Conservation (phyloP, 2,888 invertebrate genomes). For the Kuschelorhynchus macadamiae region DNA sequence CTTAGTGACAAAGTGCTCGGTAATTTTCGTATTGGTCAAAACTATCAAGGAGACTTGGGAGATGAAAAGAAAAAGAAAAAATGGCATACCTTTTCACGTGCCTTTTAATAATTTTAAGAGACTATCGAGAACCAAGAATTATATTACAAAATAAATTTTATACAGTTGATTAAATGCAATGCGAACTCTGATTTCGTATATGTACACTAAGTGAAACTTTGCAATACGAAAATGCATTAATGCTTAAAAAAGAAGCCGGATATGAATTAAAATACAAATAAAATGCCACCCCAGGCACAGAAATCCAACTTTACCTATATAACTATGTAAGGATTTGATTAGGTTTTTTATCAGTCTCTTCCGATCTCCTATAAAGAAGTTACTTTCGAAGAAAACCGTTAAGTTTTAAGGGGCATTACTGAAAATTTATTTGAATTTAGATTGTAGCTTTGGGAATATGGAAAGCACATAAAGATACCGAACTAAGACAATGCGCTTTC, state of each 20-base stretch:
- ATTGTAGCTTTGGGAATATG: constrained; percentile 51
- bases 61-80: too few species aligned
- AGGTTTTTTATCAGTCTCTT: constrained; percentile 51
- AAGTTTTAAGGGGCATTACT: constrained; percentile 52
- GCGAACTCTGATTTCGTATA: too few species aligned
- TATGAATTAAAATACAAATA: constrained; percentile 47
- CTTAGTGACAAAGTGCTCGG: too few species aligned
- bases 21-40: too few species aligned
- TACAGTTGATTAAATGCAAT: too few species aligned
- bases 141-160: too few species aligned
- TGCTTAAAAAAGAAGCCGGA: constrained; percentile 36
- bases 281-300: constrained; percentile 38
- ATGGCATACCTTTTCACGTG: too few species aligned
- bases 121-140: too few species aligned
- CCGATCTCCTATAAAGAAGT: constrained; percentile 53
- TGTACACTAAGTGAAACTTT: too few species aligned
- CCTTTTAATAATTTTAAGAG: too few species aligned
- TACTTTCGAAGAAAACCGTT: constrained; percentile 52
- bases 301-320: constrained; percentile 44
- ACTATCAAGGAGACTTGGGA: too few species aligned
- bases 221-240: too few species aligned
- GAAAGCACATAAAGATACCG: constrained; percentile 50
- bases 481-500: constrained; percentile 48
- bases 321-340: constrained; percentile 51
- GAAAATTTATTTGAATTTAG: constrained; percentile 52